Conservation (phyloP, 1,140 invertebrate species). For the Drosophila seguyi region DNA sequence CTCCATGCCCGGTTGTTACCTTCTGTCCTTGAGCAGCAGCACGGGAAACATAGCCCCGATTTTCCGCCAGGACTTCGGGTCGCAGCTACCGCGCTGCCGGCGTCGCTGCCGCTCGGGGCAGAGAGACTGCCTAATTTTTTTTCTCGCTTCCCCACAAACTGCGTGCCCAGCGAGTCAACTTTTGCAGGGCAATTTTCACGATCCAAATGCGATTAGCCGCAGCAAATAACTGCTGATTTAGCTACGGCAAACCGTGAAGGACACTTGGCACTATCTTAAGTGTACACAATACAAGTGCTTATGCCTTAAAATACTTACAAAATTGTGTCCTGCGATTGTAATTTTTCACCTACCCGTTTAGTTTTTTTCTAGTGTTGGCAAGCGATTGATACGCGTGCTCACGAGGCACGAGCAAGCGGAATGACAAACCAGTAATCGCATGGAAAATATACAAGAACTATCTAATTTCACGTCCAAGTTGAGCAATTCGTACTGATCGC, state of each 20-base stretch:
- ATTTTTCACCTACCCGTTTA: conserved; percentile 71
- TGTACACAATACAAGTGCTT: conserved; percentile 18
- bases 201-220: conserved; percentile 2
- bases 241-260: conserved; percentile 43
- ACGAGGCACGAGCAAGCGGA: conserved; percentile 54
- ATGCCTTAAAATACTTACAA: conserved; percentile 76
- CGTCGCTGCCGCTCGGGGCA: conserved; percentile 31
- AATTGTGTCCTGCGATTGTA: conserved; percentile 76
- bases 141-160: conserved; percentile 37
- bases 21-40: conserved; percentile 1
- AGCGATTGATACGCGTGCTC: conserved; percentile 16
- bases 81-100: conserved; percentile 22
- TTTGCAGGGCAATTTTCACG: conserved; percentile 57
- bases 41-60: conserved; percentile 17
- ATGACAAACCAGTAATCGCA: conserved; percentile 15
- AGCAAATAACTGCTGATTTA: conserved; percentile 51
- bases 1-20: neutral
- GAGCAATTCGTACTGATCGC: fast-evolving
- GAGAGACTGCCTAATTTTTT: conserved; percentile 33
- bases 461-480: neutral
- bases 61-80: conserved; percentile 34
- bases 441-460: neutral
- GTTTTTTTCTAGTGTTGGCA: conserved; percentile 75
- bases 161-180: conserved; percentile 48
- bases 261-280: conserved; percentile 38